A percentile compares a stretch with the other conserved stretches of the same genome.
Conservation (phyloP, 92 coral and sea anemone genomes). For the Porites lobata region DNA sequence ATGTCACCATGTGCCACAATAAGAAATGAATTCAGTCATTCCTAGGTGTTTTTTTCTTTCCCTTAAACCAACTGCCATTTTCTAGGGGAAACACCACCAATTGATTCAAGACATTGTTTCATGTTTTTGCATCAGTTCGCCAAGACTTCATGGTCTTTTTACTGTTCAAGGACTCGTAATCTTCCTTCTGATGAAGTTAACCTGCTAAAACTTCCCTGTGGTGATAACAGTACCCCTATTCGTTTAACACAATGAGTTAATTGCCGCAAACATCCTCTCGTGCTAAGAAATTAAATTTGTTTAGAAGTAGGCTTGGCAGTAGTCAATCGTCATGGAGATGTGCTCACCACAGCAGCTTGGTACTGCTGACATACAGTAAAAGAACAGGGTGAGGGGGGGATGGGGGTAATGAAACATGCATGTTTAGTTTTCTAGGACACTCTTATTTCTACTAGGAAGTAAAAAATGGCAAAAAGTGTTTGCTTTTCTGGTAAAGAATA, state of each 20-base stretch:
- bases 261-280: slow-evolving; percentile 44
- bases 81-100: slow-evolving; percentile 15
- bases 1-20: slow-evolving; percentile 27
- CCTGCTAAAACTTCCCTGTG: slow-evolving; percentile 40
- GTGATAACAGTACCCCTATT: slow-evolving; percentile 34
- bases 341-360: neutral
- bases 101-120: neutral
- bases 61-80: slow-evolving; percentile 36
- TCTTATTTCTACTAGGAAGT: too few relatives aligned
- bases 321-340: slow-evolving; percentile 29
- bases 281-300: slow-evolving; percentile 50
- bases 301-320: slow-evolving; percentile 20
- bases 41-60: slow-evolving; percentile 14
- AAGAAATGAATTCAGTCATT: neutral
- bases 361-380: too few relatives aligned
- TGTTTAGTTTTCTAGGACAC: too few relatives aligned
- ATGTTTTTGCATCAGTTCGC: neutral
- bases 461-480: too few relatives aligned
- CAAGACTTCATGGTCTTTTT: neutral
- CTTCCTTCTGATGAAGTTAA: slow-evolving; percentile 13
- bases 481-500: too few relatives aligned
- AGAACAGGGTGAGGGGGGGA: too few relatives aligned
- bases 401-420: too few relatives aligned
- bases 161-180: neutral
- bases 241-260: slow-evolving; percentile 57